Conservation (phyloP, 2,888 invertebrate genomes). For the Drosophila tripunctata region DNA sequence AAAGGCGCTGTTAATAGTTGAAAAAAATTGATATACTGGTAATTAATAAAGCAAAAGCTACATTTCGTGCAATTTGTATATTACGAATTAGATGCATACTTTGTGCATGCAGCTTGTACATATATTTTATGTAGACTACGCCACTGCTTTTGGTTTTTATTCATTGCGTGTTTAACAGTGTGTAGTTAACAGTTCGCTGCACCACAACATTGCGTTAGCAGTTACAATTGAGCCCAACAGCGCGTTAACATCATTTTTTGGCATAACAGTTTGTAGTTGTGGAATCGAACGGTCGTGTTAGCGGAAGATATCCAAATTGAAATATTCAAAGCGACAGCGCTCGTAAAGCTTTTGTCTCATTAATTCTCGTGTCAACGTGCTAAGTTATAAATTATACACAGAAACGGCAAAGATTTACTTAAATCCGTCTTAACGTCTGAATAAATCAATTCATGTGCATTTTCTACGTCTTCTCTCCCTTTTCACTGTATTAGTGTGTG, state of each 20-base stretch:
- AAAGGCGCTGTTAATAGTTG: not conserved
- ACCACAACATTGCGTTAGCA: conserved; percentile 15
- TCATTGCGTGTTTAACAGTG: not conserved
- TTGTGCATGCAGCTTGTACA: not conserved
- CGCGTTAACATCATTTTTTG: conserved; percentile 7
- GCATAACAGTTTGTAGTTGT: conserved; percentile 46
- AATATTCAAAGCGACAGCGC: conserved; percentile 22
- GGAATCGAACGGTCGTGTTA: conserved; percentile 43
- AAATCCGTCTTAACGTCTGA: conserved; percentile 20
- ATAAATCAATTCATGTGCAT: conserved; percentile 15
- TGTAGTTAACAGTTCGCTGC: conserved; percentile 15
- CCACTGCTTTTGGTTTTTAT: conserved; percentile 7
- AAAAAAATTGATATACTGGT: no score
- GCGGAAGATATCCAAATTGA: conserved; percentile 36
- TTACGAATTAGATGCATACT: not conserved
- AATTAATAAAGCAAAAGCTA: not conserved
- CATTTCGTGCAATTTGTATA: not conserved
- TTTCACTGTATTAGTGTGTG: conserved; percentile 1
- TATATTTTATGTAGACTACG: not conserved
- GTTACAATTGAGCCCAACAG: conserved; percentile 36
- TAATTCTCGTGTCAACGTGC: conserved; percentile 34
- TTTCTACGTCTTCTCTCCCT: not conserved
- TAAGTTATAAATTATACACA: conserved; percentile 48
- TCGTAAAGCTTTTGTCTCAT: conserved; percentile 34
- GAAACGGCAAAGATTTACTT: conserved; percentile 25